These are phyloP conservation scores for Malacosoma neustria DNA, from an alignment of 2,888 invertebrate genomes.

Conservation along the genomic window DNA sequence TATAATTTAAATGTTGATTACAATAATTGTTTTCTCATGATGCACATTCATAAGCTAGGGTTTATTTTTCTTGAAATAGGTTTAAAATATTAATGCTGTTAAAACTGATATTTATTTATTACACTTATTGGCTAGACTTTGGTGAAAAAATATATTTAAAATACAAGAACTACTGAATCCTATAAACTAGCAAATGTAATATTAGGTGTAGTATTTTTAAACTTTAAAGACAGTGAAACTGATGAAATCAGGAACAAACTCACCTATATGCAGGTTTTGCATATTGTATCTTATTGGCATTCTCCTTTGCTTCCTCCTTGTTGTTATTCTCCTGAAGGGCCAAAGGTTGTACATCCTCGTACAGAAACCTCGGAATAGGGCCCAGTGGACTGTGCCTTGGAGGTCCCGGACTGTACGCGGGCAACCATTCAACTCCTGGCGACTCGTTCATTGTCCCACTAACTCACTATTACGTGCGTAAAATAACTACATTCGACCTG, in stretches of 20 bases:
- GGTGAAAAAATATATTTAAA: too few relatives aligned
- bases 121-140: too few relatives aligned
- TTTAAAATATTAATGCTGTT: too few relatives aligned
- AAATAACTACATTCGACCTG: not conserved
- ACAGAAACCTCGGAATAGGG: conserved; percentile 62
- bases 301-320: conserved; percentile 63
- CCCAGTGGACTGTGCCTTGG: conserved; percentile 68
- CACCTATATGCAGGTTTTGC: conserved; percentile 77
- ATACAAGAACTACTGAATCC: too few relatives aligned
- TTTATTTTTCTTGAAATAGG: too few relatives aligned
- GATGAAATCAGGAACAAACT: conserved; percentile 31
- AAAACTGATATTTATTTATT: too few relatives aligned
- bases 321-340: conserved; percentile 62
- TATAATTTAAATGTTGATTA: too few relatives aligned
- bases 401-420: conserved; percentile 67
- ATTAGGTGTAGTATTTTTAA: too few relatives aligned
- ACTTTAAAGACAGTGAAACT: too few relatives aligned
- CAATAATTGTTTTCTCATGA: too few relatives aligned
- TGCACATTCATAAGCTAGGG: too few relatives aligned
- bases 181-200: too few relatives aligned
- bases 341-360: conserved; percentile 63
- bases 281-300: conserved; percentile 65
- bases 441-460: conserved; percentile 67
- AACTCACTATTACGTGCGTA: conserved; percentile 18
- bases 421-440: conserved; percentile 71